A percentile compares a stretch with the other conserved stretches of the same genome.
These are phyloP conservation scores for Schlechtendalia chinensis DNA, from an alignment of 1,140 invertebrate genomes.

Conservation along the genomic window DNA sequence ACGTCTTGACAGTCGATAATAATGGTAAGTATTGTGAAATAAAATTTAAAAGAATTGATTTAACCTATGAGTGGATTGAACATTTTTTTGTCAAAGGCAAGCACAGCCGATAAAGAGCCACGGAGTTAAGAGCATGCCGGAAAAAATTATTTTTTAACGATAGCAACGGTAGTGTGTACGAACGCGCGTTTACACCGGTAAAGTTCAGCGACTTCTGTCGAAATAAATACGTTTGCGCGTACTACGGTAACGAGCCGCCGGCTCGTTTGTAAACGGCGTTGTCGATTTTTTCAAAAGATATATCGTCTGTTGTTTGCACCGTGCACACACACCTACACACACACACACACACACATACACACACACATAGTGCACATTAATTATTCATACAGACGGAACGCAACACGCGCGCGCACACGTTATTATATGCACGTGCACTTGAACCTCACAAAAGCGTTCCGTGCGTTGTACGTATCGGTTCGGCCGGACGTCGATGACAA, in stretches of 20 bases:
- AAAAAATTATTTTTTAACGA: no score
- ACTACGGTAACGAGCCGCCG: slow-evolving; percentile 17
- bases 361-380: neutral
- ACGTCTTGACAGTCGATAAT: no score
- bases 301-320: slow-evolving; percentile 21
- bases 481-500: slow-evolving; percentile 35
- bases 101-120: no score
- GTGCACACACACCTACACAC: neutral
- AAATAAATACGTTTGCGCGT: neutral
- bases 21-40: no score
- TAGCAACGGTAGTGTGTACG: no score
- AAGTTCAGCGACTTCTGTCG: slow-evolving; percentile 29
- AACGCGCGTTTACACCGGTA: neutral
- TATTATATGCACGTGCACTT: neutral
- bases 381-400: slow-evolving; percentile 13
- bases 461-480: slow-evolving; percentile 38
- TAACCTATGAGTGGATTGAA: no score
- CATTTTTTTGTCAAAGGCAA: no score
- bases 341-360: neutral
- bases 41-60: no score
- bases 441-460: slow-evolving; percentile 37
- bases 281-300: slow-evolving; percentile 26
- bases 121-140: no score
- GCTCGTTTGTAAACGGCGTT: slow-evolving; percentile 15
- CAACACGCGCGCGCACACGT: neutral